A percentile compares a stretch with the other conserved stretches of the same genome.
These are phyloP conservation scores for Catharus ustulatus DNA, from an alignment of 2,797 vertebrate species.

Conservation along the genomic window DNA sequence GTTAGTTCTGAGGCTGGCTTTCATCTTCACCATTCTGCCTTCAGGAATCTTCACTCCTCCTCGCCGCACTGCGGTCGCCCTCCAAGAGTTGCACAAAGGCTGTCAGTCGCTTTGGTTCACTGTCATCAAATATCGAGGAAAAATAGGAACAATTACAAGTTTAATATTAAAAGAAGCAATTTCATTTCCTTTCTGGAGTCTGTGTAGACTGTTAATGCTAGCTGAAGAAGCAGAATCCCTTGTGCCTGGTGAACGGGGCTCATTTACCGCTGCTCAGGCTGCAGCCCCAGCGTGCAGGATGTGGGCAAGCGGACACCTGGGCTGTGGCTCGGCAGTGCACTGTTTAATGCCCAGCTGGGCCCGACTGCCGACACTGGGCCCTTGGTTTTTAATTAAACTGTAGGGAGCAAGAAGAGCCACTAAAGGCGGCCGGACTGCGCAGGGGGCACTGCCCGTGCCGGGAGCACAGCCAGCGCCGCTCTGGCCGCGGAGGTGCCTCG, in stretches of 20 bases:
- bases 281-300: neutral
- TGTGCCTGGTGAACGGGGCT: neutral
- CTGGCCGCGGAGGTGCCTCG: neutral
- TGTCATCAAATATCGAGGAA: neutral
- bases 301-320: rapidly evolving
- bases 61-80: neutral
- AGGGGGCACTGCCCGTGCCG: neutral
- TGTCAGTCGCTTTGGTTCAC: neutral
- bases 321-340: too few species aligned
- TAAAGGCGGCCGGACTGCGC: neutral
- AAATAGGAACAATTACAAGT: constrained; percentile 7
- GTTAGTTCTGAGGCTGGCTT: neutral
- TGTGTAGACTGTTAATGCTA: neutral
- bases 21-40: constrained; percentile 15
- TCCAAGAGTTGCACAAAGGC: neutral
- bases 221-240: neutral
- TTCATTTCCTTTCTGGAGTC: neutral
- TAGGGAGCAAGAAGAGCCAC: neutral
- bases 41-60: neutral
- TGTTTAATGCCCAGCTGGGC: neutral
- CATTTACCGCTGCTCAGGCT: neutral
- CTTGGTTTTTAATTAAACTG: neutral
- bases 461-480: neutral
- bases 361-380: neutral
- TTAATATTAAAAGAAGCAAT: constrained; percentile 39